Base-by-base conservation (phyloP, 2,113 vertebrate species). In the Chaetura pelagica region DNA sequence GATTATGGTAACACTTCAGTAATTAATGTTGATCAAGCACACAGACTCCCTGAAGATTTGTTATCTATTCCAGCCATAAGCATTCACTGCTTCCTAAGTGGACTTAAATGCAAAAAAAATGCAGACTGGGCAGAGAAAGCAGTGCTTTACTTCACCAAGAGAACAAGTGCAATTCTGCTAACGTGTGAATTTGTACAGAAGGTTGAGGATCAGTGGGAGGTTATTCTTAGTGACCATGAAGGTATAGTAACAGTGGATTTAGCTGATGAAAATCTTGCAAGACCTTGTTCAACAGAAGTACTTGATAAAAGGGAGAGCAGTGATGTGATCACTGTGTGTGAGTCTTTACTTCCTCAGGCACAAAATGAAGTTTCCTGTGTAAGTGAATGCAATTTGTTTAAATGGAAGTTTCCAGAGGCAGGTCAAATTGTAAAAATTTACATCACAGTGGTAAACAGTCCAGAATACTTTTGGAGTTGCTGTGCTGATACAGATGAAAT, bases 1-100 rank as follows among this genome's bases (percentile, higher is more conserved):
- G 99, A 99, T 97, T 99, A 99, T 95, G 99, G 99, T 78, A 99
- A 99, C 64, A 97, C 97, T 23, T 98, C 98, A 22, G 44, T 96
- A 16, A 89, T 99, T 55, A 95, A 96, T 10, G 17, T 96, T 69
- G 97, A 96, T 84, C 98, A 98, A 87, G 95, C 97, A 0, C 72
- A 94, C 40, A 93, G 86, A 52, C 98, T 99, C 32, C 94, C 98
- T 5, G 59, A 93, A 48, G 40, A 94, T 18, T 97, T 98, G 26
- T 79, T 95, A 14, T 85, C 92, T 8, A 38, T 98, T 73, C 99
- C 99, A 32, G 88, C 86, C 21, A 95, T 99, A 89, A 98, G 98
- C 88, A 97, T 98, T 93, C 98, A 96, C 46, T 99, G 99, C 89
- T 98, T 97, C 17, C 91, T 99, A n/a, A 59, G 73, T n/a, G 97